phyloP scores from a whole-genome alignment of 1,140 invertebrate species.

The Metaphire vulgaris region DNA sequence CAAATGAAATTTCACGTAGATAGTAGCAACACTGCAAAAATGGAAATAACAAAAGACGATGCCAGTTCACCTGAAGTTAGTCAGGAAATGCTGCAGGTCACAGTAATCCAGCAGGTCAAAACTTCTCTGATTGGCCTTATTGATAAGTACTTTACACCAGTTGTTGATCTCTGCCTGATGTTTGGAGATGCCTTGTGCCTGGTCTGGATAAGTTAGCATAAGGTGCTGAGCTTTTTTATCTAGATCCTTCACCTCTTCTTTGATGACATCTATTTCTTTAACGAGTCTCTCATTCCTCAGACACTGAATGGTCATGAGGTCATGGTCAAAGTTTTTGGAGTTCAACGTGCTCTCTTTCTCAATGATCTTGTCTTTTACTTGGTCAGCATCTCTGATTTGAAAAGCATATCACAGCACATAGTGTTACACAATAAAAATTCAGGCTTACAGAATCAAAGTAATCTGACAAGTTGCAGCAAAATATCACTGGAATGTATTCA shows the following conservation, averaged over 20 bases:
- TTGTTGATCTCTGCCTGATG: slow-evolving; percentile 98
- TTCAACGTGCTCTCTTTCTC: slow-evolving; percentile 96
- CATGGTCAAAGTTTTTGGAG: slow-evolving; percentile 90
- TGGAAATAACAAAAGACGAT: too few relatives aligned
- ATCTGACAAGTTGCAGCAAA: too few relatives aligned
- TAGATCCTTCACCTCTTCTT: slow-evolving; percentile 86
- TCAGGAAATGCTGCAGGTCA: slow-evolving; percentile 92
- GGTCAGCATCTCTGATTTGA: slow-evolving; percentile 76
- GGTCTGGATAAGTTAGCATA: slow-evolving; percentile 94
- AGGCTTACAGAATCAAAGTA: too few relatives aligned
- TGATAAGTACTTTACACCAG: slow-evolving; percentile 92
- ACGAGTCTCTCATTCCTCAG: slow-evolving; percentile 97
- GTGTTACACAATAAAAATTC: too few relatives aligned
- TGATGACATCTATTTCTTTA: slow-evolving; percentile 88
- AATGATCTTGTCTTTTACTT: slow-evolving; percentile 98
- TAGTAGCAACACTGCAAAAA: too few relatives aligned
- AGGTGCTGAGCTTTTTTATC: slow-evolving; percentile 91
- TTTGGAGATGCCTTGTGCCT: slow-evolving; percentile 89
- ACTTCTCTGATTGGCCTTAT: slow-evolving; percentile 83
- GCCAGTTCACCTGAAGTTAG: slow-evolving; percentile 76
- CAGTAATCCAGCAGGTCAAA: slow-evolving; percentile 96
- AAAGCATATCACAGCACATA: too few relatives aligned
- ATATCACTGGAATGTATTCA: too few relatives aligned
- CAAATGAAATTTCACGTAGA: too few relatives aligned
- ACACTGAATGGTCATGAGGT: slow-evolving; percentile 92